A percentile compares a stretch with the other conserved stretches of the same genome.
Evolutionary conservation across 2,113 vertebrate genomes (phyloP).

Genomic region (Ophiodon elongatus): DNA sequence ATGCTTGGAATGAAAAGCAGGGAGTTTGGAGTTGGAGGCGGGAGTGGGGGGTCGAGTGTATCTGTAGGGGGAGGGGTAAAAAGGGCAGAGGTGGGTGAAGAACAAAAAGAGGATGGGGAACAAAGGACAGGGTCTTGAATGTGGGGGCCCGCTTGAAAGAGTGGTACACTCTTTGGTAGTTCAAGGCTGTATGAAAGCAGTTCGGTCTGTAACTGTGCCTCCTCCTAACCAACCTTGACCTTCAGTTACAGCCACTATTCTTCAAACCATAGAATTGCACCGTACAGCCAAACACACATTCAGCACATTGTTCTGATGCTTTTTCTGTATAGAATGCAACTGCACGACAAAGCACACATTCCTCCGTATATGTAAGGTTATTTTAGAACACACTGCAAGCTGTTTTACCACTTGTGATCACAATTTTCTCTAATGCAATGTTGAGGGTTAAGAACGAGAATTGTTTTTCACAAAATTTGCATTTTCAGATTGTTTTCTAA

Average conservation of each 20-base stretch:
- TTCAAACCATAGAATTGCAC: conserved; percentile 9
- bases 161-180: conserved; percentile 45
- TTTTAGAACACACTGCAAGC: background rate
- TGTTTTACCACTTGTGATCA: background rate
- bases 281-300: conserved; percentile 11
- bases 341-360: background rate
- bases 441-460: background rate
- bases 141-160: conserved; percentile 47
- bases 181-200: conserved; percentile 52
- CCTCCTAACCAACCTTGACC: conserved; percentile 54
- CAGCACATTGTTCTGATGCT: background rate
- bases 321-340: conserved; percentile 2
- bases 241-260: conserved; percentile 47
- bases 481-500: background rate
- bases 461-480: background rate
- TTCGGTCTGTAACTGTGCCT: conserved; percentile 23
- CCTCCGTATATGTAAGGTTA: background rate
- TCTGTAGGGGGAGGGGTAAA: conserved; percentile 49
- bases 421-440: background rate
- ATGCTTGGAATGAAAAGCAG: conserved; percentile 73
- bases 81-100: conserved; percentile 62
- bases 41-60: conserved; percentile 19
- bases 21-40: background rate
- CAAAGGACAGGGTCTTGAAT: conserved; percentile 62
- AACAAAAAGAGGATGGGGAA: conserved; percentile 59